Evolutionary conservation across 2,888 invertebrate species (phyloP), one percentile per base, ranked within the genome.

Genomic region (Sinotaia quadrata): DNA sequence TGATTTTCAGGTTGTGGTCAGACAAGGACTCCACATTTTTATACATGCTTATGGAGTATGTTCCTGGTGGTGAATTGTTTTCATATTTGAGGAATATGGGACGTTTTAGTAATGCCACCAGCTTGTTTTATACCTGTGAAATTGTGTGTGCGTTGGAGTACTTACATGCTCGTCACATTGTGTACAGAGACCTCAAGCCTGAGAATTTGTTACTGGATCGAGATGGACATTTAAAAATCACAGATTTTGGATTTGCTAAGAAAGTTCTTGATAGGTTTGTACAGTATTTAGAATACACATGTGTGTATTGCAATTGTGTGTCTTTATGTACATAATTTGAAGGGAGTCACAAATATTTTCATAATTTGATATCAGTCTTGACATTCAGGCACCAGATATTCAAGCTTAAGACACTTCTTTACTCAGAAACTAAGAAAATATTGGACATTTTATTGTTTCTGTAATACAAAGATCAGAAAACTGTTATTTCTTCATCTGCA

Each of bases 161-260:
- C 87, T 92, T 98, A 51, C 98, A 98, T 89, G 92, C 93, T 44
- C 92, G 94, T 79, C 75, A 75, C 51, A 87, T 88, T 60, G 85
- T 87, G 54, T 88, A 88, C 78, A 76, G 88, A 69, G 88, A 88
- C 77, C 77, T 88, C 34, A 88, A 88, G 75, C 88, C 88, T 0
- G 98, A 98, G 88, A 98, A 98, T 88, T 90, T 98, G 66, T 91
- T 98, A 27, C 90, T 98, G 60, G 97, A 97, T 83, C 92, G 92
- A 77, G 95, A 96, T 80, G 98, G 98, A 0, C 98, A 98, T 88
- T 89, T 98, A 83, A 98, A 97, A 90, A 95, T 98, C 81, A 98
- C 97, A 10, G 98, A 98, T 88, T 98, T 98, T 87, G 98, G 98
- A 15, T 98, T 98, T 87, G 97, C 98, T 54, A 98, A 98, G 89